These are phyloP conservation scores for Muscicapa comitata DNA, from an alignment of 2,797 vertebrate species.

Conservation along the genomic window DNA sequence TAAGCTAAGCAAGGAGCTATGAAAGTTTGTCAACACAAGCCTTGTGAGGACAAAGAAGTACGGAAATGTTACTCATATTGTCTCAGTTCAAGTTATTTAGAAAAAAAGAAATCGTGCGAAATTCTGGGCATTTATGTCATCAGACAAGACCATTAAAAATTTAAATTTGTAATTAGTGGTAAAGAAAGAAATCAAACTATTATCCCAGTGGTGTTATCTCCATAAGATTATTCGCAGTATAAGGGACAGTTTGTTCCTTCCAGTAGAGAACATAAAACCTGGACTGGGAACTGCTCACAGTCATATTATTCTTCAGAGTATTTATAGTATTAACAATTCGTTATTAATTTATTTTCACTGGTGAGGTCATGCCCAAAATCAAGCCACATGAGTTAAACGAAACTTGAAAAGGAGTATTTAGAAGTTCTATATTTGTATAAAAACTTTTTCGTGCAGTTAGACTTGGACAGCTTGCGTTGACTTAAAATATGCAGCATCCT, in stretches of 20 bases:
- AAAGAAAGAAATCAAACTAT: background rate
- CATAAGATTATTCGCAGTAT: background rate
- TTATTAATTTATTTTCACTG: background rate
- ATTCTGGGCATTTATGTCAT: background rate
- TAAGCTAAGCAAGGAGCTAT: background rate
- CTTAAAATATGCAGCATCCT: background rate
- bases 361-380: background rate
- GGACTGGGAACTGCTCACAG: background rate
- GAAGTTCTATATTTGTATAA: background rate
- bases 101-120: rapidly evolving
- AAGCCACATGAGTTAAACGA: background rate
- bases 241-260: background rate
- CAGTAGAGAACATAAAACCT: background rate
- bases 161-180: background rate
- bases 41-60: background rate
- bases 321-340: background rate
- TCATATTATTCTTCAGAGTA: background rate
- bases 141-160: background rate
- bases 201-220: background rate
- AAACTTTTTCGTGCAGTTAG: background rate
- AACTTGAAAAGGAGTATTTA: background rate
- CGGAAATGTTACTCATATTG: background rate
- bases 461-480: background rate
- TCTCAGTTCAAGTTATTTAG: background rate
- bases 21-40: background rate